Evolutionary conservation across 2,113 vertebrate species (phyloP), one percentile per base, ranked within the genome.

Genomic region (Apodemus sylvaticus): DNA sequence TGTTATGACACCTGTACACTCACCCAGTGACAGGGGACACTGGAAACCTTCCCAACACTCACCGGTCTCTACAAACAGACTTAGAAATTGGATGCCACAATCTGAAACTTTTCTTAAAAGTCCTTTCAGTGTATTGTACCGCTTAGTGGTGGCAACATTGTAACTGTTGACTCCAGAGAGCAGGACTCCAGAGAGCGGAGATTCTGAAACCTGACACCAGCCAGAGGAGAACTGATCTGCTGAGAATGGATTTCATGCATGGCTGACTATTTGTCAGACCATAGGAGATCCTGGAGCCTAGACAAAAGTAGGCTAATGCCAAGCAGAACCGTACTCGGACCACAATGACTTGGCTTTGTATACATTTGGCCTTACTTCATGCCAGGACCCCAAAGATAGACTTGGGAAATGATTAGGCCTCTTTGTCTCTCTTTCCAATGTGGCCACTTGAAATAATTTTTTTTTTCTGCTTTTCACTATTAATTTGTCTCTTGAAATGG

Each of bases 111-210:
- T 6, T 20, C 51, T 64, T 55, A 22, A 86, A 85, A 74, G 42
- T 51, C 51, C 8, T 14, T 5, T 66, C 76, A 1, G 14, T 31
- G 3, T 7, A 0, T 29, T 1, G 2, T n/a, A 4, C 31, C 22
- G 1, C 48, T 6, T 42, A 14, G 4, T 24, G 66, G 66, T 9
- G 14, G 76, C 83, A 39, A 39, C 89, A 39, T 31, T 77, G n/a
- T 51, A 13, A 19, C 31, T 19, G 12, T 29, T 58, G 39, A 3
- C 19, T 19, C 73, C 39, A 6, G 8, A 13, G 36, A 19, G 62
- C 48, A n/a, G n/a, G 39, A 3, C 19, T 19, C 73, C 39, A 6
- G 8, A 13, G 36, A 19, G 62, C 48, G 79, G 11, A 36, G 42
- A 66, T 24, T 20, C 60, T 86, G 62, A 86, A 66, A 48, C 42